Evolutionary conservation across 2,113 vertebrate genomes (phyloP).

Genomic region (Campylorhamphus procurvoides): DNA sequence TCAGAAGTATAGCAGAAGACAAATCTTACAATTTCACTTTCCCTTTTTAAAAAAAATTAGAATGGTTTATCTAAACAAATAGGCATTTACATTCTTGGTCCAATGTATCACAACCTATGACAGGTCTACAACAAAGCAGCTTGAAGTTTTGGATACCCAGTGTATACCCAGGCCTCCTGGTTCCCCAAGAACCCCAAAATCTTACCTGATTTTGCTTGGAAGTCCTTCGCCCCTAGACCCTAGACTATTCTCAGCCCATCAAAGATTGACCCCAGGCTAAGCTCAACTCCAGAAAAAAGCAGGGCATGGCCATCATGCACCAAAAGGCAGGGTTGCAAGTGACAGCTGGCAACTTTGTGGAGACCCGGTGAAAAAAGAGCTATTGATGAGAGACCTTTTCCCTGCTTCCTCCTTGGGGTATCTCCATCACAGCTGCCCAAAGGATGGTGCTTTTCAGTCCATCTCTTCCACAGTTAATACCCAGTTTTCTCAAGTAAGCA

Average conservation of each 20-base stretch:
- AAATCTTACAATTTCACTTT: background rate
- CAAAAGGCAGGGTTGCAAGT: background rate
- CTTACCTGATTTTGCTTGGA: background rate
- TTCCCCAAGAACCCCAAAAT: background rate
- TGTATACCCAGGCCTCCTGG: background rate
- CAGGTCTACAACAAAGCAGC: background rate
- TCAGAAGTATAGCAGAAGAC: background rate
- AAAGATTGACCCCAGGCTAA: background rate
- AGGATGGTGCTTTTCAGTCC: background rate
- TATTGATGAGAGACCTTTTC: background rate
- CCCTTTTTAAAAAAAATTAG: background rate
- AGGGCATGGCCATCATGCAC: background rate
- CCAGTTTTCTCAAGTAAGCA: background rate
- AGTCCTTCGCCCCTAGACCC: background rate
- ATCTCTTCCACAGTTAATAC: background rate
- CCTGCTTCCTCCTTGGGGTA: background rate
- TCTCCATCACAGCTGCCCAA: background rate
- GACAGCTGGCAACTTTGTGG: background rate
- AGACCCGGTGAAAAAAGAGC: background rate
- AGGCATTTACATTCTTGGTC: background rate
- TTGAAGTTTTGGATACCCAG: background rate
- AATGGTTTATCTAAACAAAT: background rate
- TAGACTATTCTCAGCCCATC: background rate
- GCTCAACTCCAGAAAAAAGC: accelerated
- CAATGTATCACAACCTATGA: background rate